Evolutionary conservation across 2,797 vertebrate genomes (phyloP).

Genomic region (Sebastes oblongus): DNA sequence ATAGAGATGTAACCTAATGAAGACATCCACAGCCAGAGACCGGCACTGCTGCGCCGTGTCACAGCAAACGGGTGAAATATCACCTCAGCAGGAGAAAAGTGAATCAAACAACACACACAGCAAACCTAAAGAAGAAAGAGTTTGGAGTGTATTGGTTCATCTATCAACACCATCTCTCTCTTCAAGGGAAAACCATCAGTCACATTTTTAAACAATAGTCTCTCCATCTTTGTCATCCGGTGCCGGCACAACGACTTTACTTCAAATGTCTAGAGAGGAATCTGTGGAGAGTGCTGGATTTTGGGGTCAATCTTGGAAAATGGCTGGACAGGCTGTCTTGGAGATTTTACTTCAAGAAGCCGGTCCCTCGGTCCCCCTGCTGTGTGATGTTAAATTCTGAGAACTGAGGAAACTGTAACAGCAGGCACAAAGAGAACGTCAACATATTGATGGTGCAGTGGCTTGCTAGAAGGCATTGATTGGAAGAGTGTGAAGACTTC

Average conservation of each 20-base stretch:
- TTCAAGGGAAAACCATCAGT: constrained; percentile 82
- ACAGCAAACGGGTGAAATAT: constrained; percentile 70
- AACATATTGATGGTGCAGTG: constrained; percentile 54
- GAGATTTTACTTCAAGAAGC: constrained; percentile 48
- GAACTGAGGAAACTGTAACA: constrained; percentile 48
- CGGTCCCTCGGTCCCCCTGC: constrained; percentile 38
- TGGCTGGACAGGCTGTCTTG: constrained; percentile 40
- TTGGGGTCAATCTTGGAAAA: constrained; percentile 59
- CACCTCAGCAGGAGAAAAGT: constrained; percentile 67
- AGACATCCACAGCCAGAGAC: constrained; percentile 58
- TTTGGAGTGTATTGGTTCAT: constrained; percentile 75
- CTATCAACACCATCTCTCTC: constrained; percentile 80
- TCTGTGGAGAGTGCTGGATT: constrained; percentile 59
- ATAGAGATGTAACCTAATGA: constrained; percentile 60
- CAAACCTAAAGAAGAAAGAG: constrained; percentile 69
- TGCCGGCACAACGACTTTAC: constrained; percentile 73
- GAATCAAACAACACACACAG: constrained; percentile 75
- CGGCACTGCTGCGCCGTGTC: constrained; percentile 42
- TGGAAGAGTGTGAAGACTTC: constrained; percentile 56
- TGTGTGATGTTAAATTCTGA: constrained; percentile 57
- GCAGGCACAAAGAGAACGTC: constrained; percentile 46
- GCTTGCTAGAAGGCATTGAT: constrained; percentile 62
- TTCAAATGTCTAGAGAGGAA: constrained; percentile 78
- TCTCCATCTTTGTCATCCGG: constrained; percentile 78
- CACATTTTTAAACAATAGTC: constrained; percentile 79